A percentile compares a stretch with the other conserved stretches of the same genome.
Conservation (phyloP, 2,888 invertebrate species). For the Agrypnus murinus region DNA sequence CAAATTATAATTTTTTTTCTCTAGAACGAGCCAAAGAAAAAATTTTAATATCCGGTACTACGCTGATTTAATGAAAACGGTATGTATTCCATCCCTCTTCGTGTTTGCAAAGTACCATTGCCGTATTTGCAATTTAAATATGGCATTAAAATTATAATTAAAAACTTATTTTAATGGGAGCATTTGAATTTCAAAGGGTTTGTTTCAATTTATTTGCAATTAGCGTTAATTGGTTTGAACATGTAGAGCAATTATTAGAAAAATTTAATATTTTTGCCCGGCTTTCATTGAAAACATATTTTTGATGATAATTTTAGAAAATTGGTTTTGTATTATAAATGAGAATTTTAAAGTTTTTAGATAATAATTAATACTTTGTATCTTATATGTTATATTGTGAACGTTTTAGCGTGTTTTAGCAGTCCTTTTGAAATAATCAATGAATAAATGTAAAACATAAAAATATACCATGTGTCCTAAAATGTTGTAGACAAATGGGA, state of each 20-base stretch:
- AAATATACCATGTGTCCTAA: no score
- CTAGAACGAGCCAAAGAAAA: slow-evolving; percentile 38
- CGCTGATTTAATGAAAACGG: slow-evolving; percentile 42
- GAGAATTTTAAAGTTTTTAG: no score
- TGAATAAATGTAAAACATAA: no score
- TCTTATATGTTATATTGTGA: no score
- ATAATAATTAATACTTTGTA: no score
- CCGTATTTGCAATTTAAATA: slow-evolving; percentile 49
- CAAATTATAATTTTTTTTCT: slow-evolving; percentile 48
- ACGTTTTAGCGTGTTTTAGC: no score
- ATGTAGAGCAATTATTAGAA: slow-evolving; percentile 26
- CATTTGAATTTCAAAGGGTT: slow-evolving; percentile 49
- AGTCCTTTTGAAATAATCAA: no score
- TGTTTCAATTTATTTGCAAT: slow-evolving; percentile 50
- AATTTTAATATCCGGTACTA: slow-evolving; percentile 48
- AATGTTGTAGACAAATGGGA: no score
- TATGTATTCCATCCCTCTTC: slow-evolving; percentile 35
- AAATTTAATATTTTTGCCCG: no score
- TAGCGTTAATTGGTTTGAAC: slow-evolving; percentile 41
- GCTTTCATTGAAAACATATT: no score
- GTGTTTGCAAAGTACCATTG: slow-evolving; percentile 44
- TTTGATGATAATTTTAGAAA: no score
- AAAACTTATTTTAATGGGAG: slow-evolving; percentile 48
- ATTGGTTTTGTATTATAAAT: no score
- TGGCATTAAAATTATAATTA: slow-evolving; percentile 49